These are phyloP conservation scores for Vulpes lagopus DNA, from an alignment of 2,113 vertebrate species.

Conservation along the genomic window DNA sequence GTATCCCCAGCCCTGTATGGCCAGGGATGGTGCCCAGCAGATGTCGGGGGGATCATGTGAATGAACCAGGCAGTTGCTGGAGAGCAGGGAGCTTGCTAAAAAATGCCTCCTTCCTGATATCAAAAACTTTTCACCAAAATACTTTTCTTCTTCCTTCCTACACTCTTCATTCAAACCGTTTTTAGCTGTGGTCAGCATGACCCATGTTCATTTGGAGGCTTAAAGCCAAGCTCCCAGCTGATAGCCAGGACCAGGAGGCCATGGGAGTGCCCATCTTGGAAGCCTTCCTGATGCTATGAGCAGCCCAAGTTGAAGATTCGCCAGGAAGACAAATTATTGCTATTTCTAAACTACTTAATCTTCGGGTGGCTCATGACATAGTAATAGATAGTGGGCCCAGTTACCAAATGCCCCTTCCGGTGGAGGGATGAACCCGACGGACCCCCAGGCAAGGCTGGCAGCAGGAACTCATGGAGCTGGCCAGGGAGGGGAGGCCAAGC, in stretches of 20 bases:
- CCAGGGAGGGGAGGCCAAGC: neutral
- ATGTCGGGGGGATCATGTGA: neutral
- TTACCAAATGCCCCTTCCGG: neutral
- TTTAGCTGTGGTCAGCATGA: neutral
- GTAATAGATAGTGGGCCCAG: neutral
- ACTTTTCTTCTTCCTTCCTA: neutral
- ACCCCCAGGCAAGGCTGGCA: neutral
- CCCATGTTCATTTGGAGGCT: neutral
- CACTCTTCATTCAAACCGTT: neutral
- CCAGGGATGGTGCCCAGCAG: neutral
- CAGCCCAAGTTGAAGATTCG: neutral
- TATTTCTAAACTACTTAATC: neutral
- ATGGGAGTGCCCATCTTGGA: rapidly evolving
- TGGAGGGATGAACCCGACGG: neutral
- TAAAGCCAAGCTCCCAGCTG: neutral
- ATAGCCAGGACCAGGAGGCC: neutral
- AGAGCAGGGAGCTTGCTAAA: neutral
- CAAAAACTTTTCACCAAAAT: neutral
- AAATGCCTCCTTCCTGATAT: neutral
- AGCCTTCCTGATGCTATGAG: neutral
- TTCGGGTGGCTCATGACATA: neutral
- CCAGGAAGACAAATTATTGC: neutral
- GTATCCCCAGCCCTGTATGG: rapidly evolving
- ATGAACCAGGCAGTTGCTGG: neutral
- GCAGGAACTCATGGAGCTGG: neutral